phyloP scores from a whole-genome alignment of 2,797 vertebrate species.

The Pangasius macronema region DNA sequence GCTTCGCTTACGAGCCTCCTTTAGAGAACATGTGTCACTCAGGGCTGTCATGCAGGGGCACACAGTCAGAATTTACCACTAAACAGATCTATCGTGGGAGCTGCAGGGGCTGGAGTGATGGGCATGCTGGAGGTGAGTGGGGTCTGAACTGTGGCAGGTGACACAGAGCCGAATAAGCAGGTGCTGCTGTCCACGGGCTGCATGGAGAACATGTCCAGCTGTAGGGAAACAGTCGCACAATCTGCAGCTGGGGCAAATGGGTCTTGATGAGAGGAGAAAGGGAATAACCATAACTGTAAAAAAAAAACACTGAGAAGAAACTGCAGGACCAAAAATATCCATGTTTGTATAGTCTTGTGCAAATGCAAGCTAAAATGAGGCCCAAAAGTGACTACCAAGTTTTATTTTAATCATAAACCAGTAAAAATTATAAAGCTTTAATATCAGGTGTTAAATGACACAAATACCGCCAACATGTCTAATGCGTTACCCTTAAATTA shows the following conservation, averaged over 20 bases:
- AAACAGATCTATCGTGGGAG: conserved; percentile 91
- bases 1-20: neutral
- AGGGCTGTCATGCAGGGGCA: neutral
- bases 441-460: neutral
- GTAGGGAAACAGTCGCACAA: conserved; percentile 80
- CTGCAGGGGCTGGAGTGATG: conserved; percentile 57
- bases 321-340: neutral
- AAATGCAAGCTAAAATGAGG: neutral
- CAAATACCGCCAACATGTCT: neutral
- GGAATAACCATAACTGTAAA: conserved; percentile 10
- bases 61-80: conserved; percentile 81
- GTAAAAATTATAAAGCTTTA: neutral
- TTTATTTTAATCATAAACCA: neutral
- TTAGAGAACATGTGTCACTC: neutral
- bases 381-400: neutral
- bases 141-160: conserved; percentile 49
- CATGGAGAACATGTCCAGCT: conserved; percentile 95
- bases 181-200: conserved; percentile 83
- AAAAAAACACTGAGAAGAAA: neutral
- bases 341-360: neutral
- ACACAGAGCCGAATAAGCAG: conserved; percentile 62
- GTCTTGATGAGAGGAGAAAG: conserved; percentile 74
- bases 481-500: neutral
- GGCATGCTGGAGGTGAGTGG: conserved; percentile 71
- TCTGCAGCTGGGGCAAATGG: conserved; percentile 89